Evolutionary conservation across 53 echinoderm and acorn worm genomes (phyloP).

Genomic region (Astropecten irregularis): DNA sequence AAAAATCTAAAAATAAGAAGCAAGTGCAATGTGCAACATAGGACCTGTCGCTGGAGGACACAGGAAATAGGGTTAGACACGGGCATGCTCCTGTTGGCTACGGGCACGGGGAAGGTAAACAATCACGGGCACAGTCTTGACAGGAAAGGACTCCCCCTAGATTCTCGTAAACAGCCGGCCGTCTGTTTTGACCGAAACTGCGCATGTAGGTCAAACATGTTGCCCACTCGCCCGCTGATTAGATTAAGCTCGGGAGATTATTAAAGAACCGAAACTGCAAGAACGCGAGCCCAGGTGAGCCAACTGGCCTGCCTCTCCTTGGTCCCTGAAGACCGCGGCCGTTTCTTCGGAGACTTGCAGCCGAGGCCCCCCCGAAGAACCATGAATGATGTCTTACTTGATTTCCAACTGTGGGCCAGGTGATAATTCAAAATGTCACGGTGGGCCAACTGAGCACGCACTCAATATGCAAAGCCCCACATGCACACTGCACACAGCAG

Average conservation of each 20-base stretch:
- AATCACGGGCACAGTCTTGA: neutral
- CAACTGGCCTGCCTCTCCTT: neutral
- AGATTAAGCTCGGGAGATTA: constrained; percentile 30
- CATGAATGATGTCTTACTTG: no score
- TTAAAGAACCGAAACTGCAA: constrained; percentile 43
- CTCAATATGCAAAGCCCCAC: no score
- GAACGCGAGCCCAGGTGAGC: neutral
- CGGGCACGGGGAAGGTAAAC: constrained; percentile 8
- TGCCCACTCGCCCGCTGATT: constrained; percentile 15
- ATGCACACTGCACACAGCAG: no score
- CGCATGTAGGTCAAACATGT: constrained; percentile 13
- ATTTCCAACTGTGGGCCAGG: no score
- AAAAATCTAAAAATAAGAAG: no score
- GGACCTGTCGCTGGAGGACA: neutral
- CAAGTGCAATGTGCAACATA: no score
- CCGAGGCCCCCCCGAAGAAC: no score
- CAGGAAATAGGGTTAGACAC: constrained; percentile 35
- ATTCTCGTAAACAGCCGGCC: constrained; percentile 30
- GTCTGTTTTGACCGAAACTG: constrained; percentile 36
- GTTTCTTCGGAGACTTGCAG: no score
- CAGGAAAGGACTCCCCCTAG: constrained; percentile 17
- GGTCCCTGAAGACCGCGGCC: neutral
- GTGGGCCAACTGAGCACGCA: no score
- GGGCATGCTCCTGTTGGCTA: constrained; percentile 4
- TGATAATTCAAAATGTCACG: no score